Evolutionary conservation across 2,113 vertebrate genomes (phyloP).

Genomic region (Corydoras sp.): DNA sequence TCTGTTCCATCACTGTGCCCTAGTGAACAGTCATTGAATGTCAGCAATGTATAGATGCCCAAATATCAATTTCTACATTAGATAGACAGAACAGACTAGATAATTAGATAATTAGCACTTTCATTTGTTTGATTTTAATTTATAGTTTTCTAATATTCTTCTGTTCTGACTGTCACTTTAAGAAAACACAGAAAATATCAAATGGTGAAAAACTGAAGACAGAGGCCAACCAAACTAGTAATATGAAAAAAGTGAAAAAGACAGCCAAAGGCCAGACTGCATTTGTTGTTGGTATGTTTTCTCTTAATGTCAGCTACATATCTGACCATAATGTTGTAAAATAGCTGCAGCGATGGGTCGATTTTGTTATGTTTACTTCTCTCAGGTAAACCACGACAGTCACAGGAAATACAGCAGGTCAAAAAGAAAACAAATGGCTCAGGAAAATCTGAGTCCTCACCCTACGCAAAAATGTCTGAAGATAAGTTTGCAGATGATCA

Average conservation of each 20-base stretch:
- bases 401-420: constrained; percentile 16
- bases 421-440: constrained; percentile 3
- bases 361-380: not conserved
- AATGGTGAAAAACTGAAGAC: constrained; percentile 15
- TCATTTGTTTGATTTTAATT: no score
- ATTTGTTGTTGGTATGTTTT: constrained; percentile 48
- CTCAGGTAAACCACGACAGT: constrained; percentile 33
- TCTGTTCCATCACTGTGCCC: no score
- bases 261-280: constrained; percentile 34
- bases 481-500: constrained; percentile 4
- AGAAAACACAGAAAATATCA: constrained; percentile 32
- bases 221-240: constrained; percentile 16
- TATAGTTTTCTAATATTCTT: no score
- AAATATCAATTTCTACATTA: no score
- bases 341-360: no score
- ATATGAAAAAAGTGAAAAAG: constrained; percentile 20
- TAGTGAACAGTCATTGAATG: no score
- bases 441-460: not conserved
- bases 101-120: no score
- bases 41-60: no score
- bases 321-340: no score
- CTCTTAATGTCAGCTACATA: not conserved
- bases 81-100: no score
- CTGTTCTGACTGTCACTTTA: no score
- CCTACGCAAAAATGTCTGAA: not conserved